Evolutionary conservation across 1,140 invertebrate species (phyloP), one percentile per base, ranked within the genome.

Genomic region (Euschistus heros): DNA sequence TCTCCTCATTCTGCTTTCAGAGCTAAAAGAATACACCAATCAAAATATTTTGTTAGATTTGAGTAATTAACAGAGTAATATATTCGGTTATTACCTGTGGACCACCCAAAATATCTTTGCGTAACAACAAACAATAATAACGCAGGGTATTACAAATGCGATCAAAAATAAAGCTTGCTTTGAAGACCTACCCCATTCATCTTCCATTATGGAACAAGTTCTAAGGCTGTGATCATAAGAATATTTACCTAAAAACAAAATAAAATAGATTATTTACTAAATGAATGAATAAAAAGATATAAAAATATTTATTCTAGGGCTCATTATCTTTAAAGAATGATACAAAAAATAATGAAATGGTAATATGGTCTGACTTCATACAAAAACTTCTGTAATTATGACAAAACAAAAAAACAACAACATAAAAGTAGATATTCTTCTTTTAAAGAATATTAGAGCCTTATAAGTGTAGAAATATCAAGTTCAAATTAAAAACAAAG

Each of bases 101-200:
- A 93, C 90, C 1, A 92, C 88, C 86, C 86, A 92, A 71, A 91
- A 92, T 75, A 94, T 93, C 73, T 85, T 86, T 0, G 88, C 83
- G 71, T 93, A 94, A 74, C 88, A 92, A 57, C 86, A 81, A n/a
- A 92, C 82, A 70, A 94, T 92, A 33, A 92, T 81, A 59, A 90
- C 72, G 64, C 88, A 91, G 0, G 90, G 91, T 63, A 91, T 84
- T 2, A 91, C 79, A 69, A 93, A 93, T 1, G 86, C 90, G 24
- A 86, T 86, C 5, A 91, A 78, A 67, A 92, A 94, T 0, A 94
- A 78, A 17, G 89, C 87, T 1, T 82, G 86, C 76, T 94, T 94
- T 2, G 89, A 84, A 13, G 84, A 86, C 6, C 80, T 76, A 0
- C 86, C 86, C 60, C 82, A 78, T 1, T 76, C 75, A 66, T 91